These are phyloP conservation scores for Drosophila colorata DNA, from an alignment of 2,888 invertebrate species.

Conservation along the genomic window DNA sequence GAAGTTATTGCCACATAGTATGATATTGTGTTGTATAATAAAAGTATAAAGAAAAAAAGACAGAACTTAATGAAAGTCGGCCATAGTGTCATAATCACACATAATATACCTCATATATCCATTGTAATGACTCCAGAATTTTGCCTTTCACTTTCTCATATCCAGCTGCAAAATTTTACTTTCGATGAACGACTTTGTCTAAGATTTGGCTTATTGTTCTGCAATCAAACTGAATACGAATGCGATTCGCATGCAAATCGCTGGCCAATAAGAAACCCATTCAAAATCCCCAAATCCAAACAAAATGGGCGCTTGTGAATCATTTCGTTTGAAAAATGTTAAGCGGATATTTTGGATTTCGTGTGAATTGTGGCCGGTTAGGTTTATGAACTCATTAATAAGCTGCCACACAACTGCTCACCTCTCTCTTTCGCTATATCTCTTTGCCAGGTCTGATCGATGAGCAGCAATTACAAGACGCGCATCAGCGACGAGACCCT, in stretches of 20 bases:
- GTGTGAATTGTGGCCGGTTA: constrained; percentile 60
- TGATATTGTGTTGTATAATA: constrained; percentile 55
- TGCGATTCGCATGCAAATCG: constrained; percentile 69
- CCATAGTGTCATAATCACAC: constrained; percentile 49
- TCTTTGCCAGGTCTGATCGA: constrained; percentile 65
- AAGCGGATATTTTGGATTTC: constrained; percentile 58
- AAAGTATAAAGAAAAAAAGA: constrained; percentile 11
- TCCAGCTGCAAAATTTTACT: constrained; percentile 42
- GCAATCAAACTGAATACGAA: constrained; percentile 16
- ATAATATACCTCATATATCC: constrained; percentile 27
- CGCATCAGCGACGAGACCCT: constrained; percentile 77
- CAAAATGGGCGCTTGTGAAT: constrained; percentile 51
- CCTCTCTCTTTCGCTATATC: constrained; percentile 14
- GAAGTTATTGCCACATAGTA: constrained; percentile 37
- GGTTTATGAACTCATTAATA: constrained; percentile 57
- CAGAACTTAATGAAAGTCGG: constrained; percentile 56
- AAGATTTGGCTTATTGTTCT: constrained; percentile 53
- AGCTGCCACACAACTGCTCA: constrained; percentile 32
- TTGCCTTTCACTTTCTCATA: constrained; percentile 70
- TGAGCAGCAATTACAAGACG: constrained; percentile 71
- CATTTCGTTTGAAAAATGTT: constrained; percentile 68
- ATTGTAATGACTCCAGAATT: constrained; percentile 45
- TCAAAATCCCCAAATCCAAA: constrained; percentile 14
- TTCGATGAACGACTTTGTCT: constrained; percentile 35
- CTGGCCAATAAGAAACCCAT: constrained; percentile 17